Evolutionary conservation across 2,797 vertebrate species (phyloP).

Genomic region (Spheniscus humboldti): DNA sequence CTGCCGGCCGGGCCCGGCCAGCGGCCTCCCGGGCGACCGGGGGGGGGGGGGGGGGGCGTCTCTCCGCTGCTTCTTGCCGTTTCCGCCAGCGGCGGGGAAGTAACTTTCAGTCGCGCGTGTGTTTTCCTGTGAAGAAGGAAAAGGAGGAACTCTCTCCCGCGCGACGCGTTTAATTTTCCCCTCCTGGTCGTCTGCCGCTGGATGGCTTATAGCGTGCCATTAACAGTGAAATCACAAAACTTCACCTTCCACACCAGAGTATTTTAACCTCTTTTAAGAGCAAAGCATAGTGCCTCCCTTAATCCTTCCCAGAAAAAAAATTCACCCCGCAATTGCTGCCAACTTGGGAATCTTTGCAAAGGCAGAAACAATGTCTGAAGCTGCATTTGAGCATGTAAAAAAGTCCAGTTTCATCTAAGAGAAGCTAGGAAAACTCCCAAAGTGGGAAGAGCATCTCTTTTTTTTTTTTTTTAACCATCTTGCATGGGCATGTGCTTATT

Average conservation of each 20-base stretch:
- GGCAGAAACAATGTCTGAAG: background rate
- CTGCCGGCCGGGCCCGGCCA: slow-evolving; percentile 67
- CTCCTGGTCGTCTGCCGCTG: background rate
- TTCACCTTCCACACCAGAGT: fast-evolving
- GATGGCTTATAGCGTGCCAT: background rate
- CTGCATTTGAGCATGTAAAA: background rate
- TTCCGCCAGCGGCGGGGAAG: background rate
- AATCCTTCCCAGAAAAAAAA: background rate
- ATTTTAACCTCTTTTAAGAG: fast-evolving
- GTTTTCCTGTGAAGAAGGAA: no score
- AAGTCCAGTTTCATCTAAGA: fast-evolving
- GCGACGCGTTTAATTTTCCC: background rate
- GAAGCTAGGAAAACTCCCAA: background rate
- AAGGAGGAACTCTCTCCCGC: background rate
- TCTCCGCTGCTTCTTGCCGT: background rate
- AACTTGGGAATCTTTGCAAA: background rate
- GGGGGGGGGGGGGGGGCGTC: no score
- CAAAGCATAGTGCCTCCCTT: fast-evolving
- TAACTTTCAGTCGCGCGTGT: fast-evolving
- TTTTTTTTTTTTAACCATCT: background rate
- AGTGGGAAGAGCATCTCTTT: background rate
- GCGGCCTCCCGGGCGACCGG: background rate
- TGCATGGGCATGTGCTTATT: background rate
- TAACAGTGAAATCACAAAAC: fast-evolving
- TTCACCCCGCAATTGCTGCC: fast-evolving